Percentiles rank a stretch among this genome's conserved stretches.
Evolutionary conservation across 2,797 vertebrate species (phyloP).

Genomic region (Sorex maritimensis): DNA sequence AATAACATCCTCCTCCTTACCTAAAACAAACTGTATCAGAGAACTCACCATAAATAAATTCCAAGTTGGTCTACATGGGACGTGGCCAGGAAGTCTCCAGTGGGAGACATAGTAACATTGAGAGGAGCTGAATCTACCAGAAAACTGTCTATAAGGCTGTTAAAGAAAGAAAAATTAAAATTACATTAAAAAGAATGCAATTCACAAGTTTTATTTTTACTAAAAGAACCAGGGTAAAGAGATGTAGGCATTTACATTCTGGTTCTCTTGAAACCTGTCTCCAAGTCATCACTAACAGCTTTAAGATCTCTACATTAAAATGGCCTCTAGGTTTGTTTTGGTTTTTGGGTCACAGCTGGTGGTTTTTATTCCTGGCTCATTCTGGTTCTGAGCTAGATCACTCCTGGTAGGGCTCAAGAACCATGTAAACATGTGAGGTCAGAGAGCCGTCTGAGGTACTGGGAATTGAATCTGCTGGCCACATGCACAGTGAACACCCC

Average conservation of each 20-base stretch:
- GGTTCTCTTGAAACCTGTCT: neutral
- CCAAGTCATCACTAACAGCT: conserved; percentile 49
- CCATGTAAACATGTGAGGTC: too few relatives aligned
- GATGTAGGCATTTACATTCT: neutral
- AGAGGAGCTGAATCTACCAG: conserved; percentile 95
- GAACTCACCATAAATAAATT: conserved; percentile 96
- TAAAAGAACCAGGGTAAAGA: conserved; percentile 5
- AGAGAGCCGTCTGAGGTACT: too few relatives aligned
- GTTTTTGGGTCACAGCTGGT: too few relatives aligned
- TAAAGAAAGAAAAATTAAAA: conserved; percentile 41
- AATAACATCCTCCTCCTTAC: neutral
- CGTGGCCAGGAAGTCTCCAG: conserved; percentile 97
- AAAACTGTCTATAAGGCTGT: conserved; percentile 97
- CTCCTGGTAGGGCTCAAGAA: too few relatives aligned
- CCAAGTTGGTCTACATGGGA: conserved; percentile 97
- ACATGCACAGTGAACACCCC: too few relatives aligned
- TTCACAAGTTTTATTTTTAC: conserved; percentile 39
- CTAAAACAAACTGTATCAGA: neutral
- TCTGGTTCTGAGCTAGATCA: too few relatives aligned
- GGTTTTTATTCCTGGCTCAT: too few relatives aligned
- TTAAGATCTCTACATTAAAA: neutral
- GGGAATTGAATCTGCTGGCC: too few relatives aligned
- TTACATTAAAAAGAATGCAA: neutral
- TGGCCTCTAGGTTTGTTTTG: too few relatives aligned
- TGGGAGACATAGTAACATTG: conserved; percentile 95